Base-by-base conservation (phyloP, 2,888 invertebrate species). In the Lycia hirtaria region DNA sequence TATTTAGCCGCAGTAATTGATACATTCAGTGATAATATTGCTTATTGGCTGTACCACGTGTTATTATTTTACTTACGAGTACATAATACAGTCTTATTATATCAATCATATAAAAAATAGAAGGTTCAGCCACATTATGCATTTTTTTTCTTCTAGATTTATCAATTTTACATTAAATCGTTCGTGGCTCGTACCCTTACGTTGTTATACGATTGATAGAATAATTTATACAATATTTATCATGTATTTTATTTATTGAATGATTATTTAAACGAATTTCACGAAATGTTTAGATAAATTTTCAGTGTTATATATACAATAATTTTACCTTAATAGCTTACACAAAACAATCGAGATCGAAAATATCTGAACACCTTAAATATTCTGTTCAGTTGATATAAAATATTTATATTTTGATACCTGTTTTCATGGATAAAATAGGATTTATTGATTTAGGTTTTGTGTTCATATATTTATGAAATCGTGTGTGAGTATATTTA, bases 11-110 rank as follows among this genome's bases (percentile, higher is more conserved):
- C 82, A 78, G 70, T 74, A 80, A 75, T 73, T 64, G 69, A 64
- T 60, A 61, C 68, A 81, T 75, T 73, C 61, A 67, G 67, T 69
- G 37, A 76, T 80, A 81, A 81, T 81, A 85, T 87, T 85, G 83
- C 80, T 87, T 85, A 87, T 79, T 81, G 83, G 77, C 73, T 76
- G 82, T 83, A 87, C 75, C 80, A 73, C 74, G 73, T 73, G 76
- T 81, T 74, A 69, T 73, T 81, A 83, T 76, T 80, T 81, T 84
- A 83, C 78, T 79, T 82, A 83, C 45, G n/a, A n/a, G n/a, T n/a
- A n/a, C n/a, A n/a, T n/a, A n/a, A 54, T 52, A 56, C 30, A 48
- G 6, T 67, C 75, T 76, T 71, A 73, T 76, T 75, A 62, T 68
- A 72, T 72, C 75, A 81, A 80, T 78, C 63, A 68, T 67, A 58